Base-by-base conservation (phyloP, 2,888 invertebrate species). In the Ferrisia virgata region DNA sequence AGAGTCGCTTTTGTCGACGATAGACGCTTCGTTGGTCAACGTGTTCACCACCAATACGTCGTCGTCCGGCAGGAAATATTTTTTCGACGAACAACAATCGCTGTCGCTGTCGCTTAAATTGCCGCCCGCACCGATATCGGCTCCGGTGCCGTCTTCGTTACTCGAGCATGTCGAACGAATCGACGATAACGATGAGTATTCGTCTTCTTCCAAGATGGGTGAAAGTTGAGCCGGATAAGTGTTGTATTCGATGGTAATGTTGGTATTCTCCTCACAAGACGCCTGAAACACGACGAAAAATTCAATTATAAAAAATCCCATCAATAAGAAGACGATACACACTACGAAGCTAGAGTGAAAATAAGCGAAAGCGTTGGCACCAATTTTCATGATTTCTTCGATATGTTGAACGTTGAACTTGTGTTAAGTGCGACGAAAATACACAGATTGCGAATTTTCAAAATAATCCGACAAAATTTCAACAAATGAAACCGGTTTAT, bases 141-240 rank as follows among this genome's bases (percentile, higher is more conserved):
- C 81, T n/a, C 43, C n/a, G 9, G 15, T 39, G 9, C 8, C 69
- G 31, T 72, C 72, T 15, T 33, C 72, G 33, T 33, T 36, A 36
- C 72, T 72, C 33, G 72, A 79, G 11, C 39, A 22, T 11, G 72
- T 33, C 11, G 82, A 79, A 28, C 39, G 33, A 13, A 82, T 33
- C 11, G 82, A 82, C 69, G 64, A 69, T 18, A 79, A 15, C n/a
- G 84, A 84, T 2, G 58, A 79, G 79, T 40, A 64, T 84, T 87
- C 87, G 85, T 90, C 90, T 88, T 92, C 92, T 87, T 92, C 92
- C 31, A 91, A 88, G 85, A 92, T 92, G 0, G 92, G 92, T 80
- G 92, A 92, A 18, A 92, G 87, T 0, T 91, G 91, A 0, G 91
- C 90, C 25, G 91, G 91, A 86, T 91, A 92, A 25, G 90, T 89